Conservation (phyloP, 2,797 vertebrate species). For the Diglossa cyanea region DNA sequence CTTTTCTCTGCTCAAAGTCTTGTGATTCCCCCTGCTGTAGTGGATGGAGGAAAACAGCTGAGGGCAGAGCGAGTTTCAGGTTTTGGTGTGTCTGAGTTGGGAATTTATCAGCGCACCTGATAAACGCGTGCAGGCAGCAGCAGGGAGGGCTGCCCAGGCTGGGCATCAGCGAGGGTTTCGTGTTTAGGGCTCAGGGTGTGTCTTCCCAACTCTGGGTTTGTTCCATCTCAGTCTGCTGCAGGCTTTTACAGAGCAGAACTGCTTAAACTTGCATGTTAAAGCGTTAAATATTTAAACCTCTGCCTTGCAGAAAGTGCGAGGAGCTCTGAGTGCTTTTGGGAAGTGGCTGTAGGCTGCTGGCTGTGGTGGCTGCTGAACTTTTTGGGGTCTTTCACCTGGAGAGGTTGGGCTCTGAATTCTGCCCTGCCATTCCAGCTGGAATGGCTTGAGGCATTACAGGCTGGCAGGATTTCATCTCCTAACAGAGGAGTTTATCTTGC, state of each 20-base stretch:
- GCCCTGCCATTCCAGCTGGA: not conserved
- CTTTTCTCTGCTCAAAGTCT: not conserved
- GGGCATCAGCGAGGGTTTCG: not conserved
- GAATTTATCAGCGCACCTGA: not conserved
- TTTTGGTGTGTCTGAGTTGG: not conserved
- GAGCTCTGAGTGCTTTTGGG: not conserved
- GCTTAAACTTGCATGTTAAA: not conserved
- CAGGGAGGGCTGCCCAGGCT: not conserved
- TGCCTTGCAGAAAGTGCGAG: not conserved
- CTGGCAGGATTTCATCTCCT: not conserved
- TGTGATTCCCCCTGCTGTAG: not conserved
- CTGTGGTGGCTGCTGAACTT: not conserved
- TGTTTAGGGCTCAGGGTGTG: not conserved
- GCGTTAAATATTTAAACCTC: not conserved
- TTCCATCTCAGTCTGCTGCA: not conserved
- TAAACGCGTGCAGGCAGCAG: accelerated
- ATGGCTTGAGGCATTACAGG: not conserved
- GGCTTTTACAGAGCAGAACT: not conserved
- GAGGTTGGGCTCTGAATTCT: not conserved
- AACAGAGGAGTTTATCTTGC: not conserved
- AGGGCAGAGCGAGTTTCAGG: not conserved
- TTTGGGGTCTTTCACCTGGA: not conserved
- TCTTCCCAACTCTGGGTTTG: not conserved
- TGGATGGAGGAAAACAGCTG: not conserved
- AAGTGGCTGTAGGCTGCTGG: not conserved